Base-by-base conservation (phyloP, 1,140 invertebrate genomes). In the Agrypnia vestita region DNA sequence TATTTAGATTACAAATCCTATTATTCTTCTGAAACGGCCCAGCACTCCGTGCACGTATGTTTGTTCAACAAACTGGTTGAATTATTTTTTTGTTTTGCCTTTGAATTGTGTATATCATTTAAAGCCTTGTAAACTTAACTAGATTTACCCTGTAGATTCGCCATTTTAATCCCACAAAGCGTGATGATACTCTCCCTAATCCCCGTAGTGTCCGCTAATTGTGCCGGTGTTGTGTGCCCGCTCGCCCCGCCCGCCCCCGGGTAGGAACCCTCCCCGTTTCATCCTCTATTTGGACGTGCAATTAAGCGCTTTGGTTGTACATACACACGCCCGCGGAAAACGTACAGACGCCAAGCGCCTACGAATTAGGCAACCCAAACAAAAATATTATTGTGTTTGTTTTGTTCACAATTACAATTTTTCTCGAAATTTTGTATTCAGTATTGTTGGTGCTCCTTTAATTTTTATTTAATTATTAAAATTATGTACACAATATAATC, bases 141-240 rank as follows among this genome's bases (percentile, higher is more conserved):
- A 59, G 55, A 21, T 59, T 59, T 59, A 19, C 17, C 55, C 61
- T n/a, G 46, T 71, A 49, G 47, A 46, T 71, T 51, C 9, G 10
- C 47, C 46, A 35, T 71, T 71, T 51, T 17, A 21, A 71, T 51
- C 35, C 67, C 67, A 25, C 67, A 51, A 71, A 71, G 46, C 67
- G 46, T 47, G 67, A 49, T 51, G 67, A 71, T 71, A 53, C 67
- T 71, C 44, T 25, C 12, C 17, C 15, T 71, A 71, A 71, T 71
- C 67, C 67, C 67, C 67, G 8, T 25, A 71, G 67, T 71, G 67
- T 71, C 67, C 67, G 67, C 67, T 71, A 71, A 71, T 71, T 71
- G 67, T 71, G 46, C 67, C 67, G 61, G 59, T 64, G 61, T 64
- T 64, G 47, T 71, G 46, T 46, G 51, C 15, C 11, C 55, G 25